phyloP scores from a whole-genome alignment of 2,797 vertebrate species.

The Allobates femoralis region DNA sequence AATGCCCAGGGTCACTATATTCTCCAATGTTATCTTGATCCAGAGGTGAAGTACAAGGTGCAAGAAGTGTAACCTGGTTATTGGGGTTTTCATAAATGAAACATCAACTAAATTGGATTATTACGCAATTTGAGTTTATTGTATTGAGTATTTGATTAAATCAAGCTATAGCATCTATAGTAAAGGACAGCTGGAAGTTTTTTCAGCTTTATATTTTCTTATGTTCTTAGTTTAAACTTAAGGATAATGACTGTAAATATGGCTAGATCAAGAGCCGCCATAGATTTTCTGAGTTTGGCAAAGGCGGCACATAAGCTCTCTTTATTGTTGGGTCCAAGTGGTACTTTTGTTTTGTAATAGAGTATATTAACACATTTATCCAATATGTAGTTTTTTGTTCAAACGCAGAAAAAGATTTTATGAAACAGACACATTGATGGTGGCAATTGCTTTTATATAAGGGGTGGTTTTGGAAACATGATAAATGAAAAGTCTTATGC shows the following conservation, averaged over 20 bases:
- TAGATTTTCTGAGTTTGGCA: not conserved
- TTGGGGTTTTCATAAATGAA: not conserved
- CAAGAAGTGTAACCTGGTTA: conserved; percentile 7
- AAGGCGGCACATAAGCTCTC: not conserved
- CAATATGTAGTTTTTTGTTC: too few species aligned
- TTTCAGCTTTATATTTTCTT: not conserved
- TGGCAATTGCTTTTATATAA: not conserved
- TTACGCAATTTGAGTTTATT: not conserved
- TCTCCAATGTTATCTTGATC: conserved; percentile 5
- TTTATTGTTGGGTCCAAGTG: not conserved
- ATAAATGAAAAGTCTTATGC: not conserved
- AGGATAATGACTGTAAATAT: not conserved
- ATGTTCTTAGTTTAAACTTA: too few species aligned
- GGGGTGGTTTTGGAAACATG: not conserved
- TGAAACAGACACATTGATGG: not conserved
- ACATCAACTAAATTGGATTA: conserved; percentile 1
- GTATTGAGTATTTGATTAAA: not conserved
- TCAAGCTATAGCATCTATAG: not conserved
- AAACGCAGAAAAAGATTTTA: not conserved
- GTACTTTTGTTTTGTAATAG: not conserved
- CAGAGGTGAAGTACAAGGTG: not conserved
- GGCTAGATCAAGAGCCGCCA: not conserved
- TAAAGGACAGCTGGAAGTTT: too few species aligned
- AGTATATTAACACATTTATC: not conserved
- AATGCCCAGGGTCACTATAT: conserved; percentile 36